Evolutionary conservation across 2,888 invertebrate species (phyloP), one percentile per base, ranked within the genome.

Genomic region (Phalangium opilio): DNA sequence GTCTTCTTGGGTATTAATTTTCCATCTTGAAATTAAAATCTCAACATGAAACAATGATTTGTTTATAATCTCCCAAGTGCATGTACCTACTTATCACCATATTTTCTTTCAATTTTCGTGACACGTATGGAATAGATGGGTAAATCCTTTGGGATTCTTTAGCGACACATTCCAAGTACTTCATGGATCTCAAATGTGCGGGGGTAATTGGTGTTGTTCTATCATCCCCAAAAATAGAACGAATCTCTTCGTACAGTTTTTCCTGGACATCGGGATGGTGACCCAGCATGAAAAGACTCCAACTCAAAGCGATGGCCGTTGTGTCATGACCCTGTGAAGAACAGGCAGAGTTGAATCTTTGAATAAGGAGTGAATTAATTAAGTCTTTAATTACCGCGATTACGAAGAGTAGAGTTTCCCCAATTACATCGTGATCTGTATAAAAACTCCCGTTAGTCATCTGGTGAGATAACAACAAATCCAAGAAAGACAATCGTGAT

Each of bases 1-100:
- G 59, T 51, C n/a, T 60, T 61, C 43, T 58, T 56, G 1, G 59
- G 55, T 14, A 59, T 48, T 39, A 27, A 21, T 42, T 53, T 51
- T 27, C 50, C 56, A 38, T 50, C 49, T 43, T 43, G n/a, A 8
- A 20, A n/a, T n/a, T n/a, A 27, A 7, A 27, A 27, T 8, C 5
- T 27, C 27, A 27, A 4, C 4, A 27, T 27, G 4, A 27, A 33
- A 32, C 12, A n/a, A 11, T 5, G 8, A 27, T 27, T 27, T 27
- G 8, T 27, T 27, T 27, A 27, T 7, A 27, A 27, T 27, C 12
- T 14, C n/a, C n/a, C n/a, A n/a, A 34, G 15, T 39, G 10, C 8
- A 17, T 36, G 5, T 36, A 49, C 48, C 42, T 41, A 54, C 54
- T 43, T 11, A 54, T 12, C 7, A 32, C 11, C 5, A 49, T 18